Conservation (phyloP, 2,888 invertebrate species). For the Parnassius smintheus region DNA sequence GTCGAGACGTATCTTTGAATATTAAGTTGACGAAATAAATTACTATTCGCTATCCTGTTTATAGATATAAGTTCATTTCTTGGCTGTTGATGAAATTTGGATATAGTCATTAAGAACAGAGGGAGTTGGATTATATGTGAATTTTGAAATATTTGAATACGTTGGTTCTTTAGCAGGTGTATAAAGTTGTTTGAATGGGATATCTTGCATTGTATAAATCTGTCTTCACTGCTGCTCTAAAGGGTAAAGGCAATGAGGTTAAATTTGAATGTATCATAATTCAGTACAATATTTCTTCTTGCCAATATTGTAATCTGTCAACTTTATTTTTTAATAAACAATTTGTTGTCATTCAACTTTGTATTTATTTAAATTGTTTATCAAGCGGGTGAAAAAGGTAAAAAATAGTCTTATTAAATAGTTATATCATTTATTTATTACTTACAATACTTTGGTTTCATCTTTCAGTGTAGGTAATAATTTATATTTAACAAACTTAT, state of each 20-base stretch:
- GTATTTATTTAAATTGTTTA: constrained; percentile 30
- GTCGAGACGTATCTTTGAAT: too few relatives aligned
- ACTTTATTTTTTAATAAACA: constrained; percentile 63
- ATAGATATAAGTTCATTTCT: too few relatives aligned
- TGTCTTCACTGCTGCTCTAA: constrained; percentile 10
- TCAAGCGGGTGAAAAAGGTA: constrained; percentile 5
- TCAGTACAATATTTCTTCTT: constrained; percentile 45
- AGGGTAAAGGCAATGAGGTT: background rate
- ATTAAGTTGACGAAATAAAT: too few relatives aligned
- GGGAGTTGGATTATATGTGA: too few relatives aligned
- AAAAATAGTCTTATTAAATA: constrained; percentile 16
- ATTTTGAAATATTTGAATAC: too few relatives aligned
- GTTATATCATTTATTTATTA: constrained; percentile 41
- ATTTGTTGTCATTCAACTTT: constrained; percentile 56
- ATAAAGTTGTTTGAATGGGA: background rate
- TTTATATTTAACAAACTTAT: constrained; percentile 42
- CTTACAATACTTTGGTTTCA: constrained; percentile 75
- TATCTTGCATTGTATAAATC: background rate
- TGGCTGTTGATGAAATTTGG: too few relatives aligned
- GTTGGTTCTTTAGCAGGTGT: too few relatives aligned
- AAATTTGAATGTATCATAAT: constrained; percentile 9
- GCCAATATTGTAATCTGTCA: constrained; percentile 57
- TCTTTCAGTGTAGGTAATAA: constrained; percentile 54
- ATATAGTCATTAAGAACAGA: too few relatives aligned
- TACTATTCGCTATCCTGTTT: background rate